Evolutionary conservation across 2,113 vertebrate species (phyloP).

Genomic region (Natator depressus): DNA sequence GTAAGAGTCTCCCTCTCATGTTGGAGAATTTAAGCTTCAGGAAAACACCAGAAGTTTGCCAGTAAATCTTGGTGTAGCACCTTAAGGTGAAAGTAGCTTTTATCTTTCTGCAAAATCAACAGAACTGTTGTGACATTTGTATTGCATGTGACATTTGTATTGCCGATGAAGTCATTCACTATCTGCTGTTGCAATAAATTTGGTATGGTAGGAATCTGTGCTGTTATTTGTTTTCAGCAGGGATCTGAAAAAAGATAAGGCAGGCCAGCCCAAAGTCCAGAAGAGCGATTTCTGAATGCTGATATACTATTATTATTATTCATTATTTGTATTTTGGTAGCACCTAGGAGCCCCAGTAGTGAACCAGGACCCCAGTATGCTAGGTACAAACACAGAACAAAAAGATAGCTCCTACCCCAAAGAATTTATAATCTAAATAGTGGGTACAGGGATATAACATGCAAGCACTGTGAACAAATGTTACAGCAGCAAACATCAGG

Average conservation of each 20-base stretch:
- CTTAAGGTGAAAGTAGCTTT: neutral
- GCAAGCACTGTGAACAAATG: neutral
- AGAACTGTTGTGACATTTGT: neutral
- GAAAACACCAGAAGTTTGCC: neutral
- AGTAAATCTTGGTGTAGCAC: rapidly evolving
- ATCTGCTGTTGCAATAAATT: neutral
- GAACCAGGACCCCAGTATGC: neutral
- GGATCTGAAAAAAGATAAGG: neutral
- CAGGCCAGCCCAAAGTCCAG: neutral
- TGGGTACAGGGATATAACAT: neutral
- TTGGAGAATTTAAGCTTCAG: neutral
- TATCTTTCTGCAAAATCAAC: neutral
- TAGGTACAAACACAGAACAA: neutral
- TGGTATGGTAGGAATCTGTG: neutral
- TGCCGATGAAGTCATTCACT: neutral
- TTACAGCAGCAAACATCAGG: neutral
- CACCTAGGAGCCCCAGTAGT: neutral
- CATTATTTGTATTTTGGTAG: neutral
- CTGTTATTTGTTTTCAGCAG: neutral
- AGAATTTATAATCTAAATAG: neutral
- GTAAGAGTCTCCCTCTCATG: neutral
- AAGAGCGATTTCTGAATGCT: rapidly evolving
- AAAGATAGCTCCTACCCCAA: neutral
- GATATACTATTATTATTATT: rapidly evolving
- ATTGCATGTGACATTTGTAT: neutral